Percentiles rank a stretch among this genome's conserved stretches.
Evolutionary conservation across 30 jellyfish, hydroid and myxozoan species (phyloP).

Genomic region (Catostylus mosaicus): DNA sequence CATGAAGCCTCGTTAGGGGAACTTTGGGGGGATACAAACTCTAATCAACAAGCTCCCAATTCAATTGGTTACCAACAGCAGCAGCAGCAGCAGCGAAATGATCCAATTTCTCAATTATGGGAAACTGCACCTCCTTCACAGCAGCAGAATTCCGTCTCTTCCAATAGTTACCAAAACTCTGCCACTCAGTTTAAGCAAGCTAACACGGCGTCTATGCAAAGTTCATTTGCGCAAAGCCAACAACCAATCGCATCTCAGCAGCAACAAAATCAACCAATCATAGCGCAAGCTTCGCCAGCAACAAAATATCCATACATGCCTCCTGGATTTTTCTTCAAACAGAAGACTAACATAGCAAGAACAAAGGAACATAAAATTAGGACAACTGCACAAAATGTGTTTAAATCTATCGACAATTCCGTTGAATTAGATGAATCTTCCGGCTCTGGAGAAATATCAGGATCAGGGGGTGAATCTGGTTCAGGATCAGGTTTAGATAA

Average conservation of each 20-base stretch:
- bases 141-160: neutral
- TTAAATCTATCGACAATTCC: neutral
- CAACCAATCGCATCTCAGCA: conserved; percentile 15
- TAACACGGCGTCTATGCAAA: neutral
- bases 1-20: no score
- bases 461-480: conserved; percentile 15
- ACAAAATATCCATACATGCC: conserved; percentile 61
- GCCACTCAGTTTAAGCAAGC: conserved; percentile 10
- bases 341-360: neutral
- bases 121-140: neutral
- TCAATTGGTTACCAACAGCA: conserved; percentile 2
- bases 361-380: neutral
- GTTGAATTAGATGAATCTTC: neutral
- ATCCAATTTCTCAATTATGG: neutral
- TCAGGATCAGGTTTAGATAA: conserved; percentile 43
- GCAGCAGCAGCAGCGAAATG: conserved; percentile 19
- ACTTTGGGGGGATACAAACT: neutral
- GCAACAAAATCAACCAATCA: conserved; percentile 5
- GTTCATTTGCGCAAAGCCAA: neutral
- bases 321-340: conserved; percentile 49
- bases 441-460: conserved; percentile 35
- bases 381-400: neutral
- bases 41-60: neutral
- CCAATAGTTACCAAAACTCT: neutral
- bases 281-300: conserved; percentile 3